Conservation (phyloP, 2,888 invertebrate species). For the Thumatha senex region DNA sequence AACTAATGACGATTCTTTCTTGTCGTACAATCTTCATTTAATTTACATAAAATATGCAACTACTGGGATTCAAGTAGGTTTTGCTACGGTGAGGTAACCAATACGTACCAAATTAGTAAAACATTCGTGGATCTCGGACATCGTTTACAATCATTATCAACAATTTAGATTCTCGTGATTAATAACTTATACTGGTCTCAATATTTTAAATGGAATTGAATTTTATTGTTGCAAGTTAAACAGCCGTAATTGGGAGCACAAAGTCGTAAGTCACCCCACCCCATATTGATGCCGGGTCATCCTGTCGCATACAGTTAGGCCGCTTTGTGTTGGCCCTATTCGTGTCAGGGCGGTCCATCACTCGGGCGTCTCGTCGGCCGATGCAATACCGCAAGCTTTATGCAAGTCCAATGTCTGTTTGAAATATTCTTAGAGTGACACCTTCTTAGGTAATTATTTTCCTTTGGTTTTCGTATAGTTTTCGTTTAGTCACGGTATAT, state of each 20-base stretch:
- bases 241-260: conserved; percentile 40
- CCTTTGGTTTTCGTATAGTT: conserved; percentile 19
- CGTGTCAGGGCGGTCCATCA: conserved; percentile 68
- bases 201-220: conserved; percentile 38
- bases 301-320: conserved; percentile 71
- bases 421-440: conserved; percentile 26
- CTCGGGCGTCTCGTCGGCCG: conserved; percentile 42
- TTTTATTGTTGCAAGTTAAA: conserved; percentile 44
- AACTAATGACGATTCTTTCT: conserved; percentile 52
- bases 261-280: conserved; percentile 57
- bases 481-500: conserved; percentile 5
- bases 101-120: conserved; percentile 70
- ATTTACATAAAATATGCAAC: conserved; percentile 74
- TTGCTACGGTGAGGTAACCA: conserved; percentile 67
- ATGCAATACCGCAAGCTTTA: conserved; percentile 60
- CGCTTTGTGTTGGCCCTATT: conserved; percentile 68
- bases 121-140: conserved; percentile 65
- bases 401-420: conserved; percentile 41
- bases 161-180: conserved; percentile 69
- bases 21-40: conserved; percentile 63
- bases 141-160: conserved; percentile 67
- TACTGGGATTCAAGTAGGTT: conserved; percentile 65
- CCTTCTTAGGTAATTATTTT: conserved; percentile 28
- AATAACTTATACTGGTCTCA: conserved; percentile 56
- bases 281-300: conserved; percentile 64